Conservation (phyloP, 2,888 invertebrate species). For the Pseudococcus viburni region DNA sequence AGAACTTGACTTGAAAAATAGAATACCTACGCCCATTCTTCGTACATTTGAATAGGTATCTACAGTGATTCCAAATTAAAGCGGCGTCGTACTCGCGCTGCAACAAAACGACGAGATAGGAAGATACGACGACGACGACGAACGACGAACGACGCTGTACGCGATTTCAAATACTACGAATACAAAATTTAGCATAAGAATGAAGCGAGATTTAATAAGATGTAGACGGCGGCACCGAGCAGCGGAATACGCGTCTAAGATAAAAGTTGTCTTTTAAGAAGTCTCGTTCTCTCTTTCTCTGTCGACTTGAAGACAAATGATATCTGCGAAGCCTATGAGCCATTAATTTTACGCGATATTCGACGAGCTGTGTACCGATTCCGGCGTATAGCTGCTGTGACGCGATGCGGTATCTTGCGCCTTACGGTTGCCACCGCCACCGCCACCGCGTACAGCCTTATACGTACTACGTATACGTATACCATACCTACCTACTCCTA, state of each 20-base stretch:
- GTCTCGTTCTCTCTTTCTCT: background rate
- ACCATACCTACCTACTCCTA: no score
- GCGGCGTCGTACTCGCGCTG: background rate
- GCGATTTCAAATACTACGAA: slow-evolving; percentile 16
- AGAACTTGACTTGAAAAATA: no score
- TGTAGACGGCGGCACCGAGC: background rate
- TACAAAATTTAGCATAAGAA: slow-evolving; percentile 46
- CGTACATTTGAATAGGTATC: no score
- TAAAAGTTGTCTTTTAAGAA: slow-evolving; percentile 39
- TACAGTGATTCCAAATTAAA: no score
- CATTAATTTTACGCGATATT: slow-evolving; percentile 50
- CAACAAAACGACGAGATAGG: background rate
- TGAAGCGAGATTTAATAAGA: slow-evolving; percentile 49
- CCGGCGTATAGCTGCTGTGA: background rate
- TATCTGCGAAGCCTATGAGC: slow-evolving; percentile 47
- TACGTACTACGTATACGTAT: background rate
- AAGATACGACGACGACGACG: no score
- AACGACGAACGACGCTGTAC: background rate
- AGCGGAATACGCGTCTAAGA: slow-evolving; percentile 25
- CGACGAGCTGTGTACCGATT: slow-evolving; percentile 33
- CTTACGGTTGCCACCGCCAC: background rate
- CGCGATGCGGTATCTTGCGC: slow-evolving; percentile 31
- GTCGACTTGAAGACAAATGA: slow-evolving; percentile 45
- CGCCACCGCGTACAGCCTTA: background rate
- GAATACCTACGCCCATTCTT: no score